Evolutionary conservation across 2,113 vertebrate genomes (phyloP).

Genomic region (Isurus oxyrinchus): DNA sequence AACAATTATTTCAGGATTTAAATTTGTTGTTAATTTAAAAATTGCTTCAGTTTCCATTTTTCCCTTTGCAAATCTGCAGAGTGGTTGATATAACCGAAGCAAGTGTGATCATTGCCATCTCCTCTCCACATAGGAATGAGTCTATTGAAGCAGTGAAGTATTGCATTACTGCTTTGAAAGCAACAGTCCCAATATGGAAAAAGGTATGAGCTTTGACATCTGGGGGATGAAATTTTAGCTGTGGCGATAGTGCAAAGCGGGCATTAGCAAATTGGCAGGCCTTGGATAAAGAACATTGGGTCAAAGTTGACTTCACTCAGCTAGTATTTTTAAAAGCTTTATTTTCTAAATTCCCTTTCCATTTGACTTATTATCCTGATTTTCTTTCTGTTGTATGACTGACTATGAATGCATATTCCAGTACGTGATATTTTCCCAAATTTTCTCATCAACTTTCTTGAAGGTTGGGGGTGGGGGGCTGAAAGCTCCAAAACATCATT

Average conservation of each 20-base stretch:
- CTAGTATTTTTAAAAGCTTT: not conserved
- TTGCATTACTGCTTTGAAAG: constrained; percentile 75
- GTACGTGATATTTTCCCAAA: not conserved
- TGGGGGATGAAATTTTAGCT: not conserved
- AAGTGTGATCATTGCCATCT: constrained; percentile 78
- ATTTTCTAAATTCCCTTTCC: not conserved
- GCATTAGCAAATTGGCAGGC: not conserved
- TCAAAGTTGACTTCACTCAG: not conserved
- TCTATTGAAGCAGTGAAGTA: constrained; percentile 74
- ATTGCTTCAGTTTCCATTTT: constrained; percentile 12
- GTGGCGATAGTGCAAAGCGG: not conserved
- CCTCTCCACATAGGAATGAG: constrained; percentile 76
- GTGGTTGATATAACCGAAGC: constrained; percentile 80
- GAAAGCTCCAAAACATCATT: not conserved
- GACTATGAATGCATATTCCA: not conserved
- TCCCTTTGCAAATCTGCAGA: constrained; percentile 47
- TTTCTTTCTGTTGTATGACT: not conserved
- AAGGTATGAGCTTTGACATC: constrained; percentile 62
- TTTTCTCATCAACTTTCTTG: not conserved
- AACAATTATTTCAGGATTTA: not conserved
- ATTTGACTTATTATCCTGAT: not conserved
- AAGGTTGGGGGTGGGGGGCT: not conserved
- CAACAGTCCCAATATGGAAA: constrained; percentile 83
- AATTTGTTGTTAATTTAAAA: not conserved
- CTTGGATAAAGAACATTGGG: not conserved